Evolutionary conservation across 2,113 vertebrate genomes (phyloP).

Genomic region (Glaucidium brasilianum): DNA sequence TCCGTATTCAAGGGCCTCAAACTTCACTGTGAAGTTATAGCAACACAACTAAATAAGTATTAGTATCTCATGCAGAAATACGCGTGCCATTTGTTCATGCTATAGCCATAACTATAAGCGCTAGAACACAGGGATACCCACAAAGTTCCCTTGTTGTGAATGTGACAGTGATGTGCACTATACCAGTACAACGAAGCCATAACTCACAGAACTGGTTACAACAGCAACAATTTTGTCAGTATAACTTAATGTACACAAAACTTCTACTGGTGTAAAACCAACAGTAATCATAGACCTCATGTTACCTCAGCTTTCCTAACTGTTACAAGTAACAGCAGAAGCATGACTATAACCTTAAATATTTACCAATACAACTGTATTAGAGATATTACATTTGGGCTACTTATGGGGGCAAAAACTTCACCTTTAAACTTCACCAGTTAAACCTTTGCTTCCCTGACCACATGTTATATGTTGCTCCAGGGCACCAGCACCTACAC

Average conservation of each 20-base stretch:
- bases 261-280: not conserved
- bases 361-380: not conserved
- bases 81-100: not conserved
- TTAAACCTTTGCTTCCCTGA: not conserved
- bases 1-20: not conserved
- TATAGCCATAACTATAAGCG: not conserved
- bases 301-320: not conserved
- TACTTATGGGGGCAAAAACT: not conserved
- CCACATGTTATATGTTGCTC: fast-evolving
- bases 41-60: not conserved
- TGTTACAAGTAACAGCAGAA: not conserved
- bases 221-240: not conserved
- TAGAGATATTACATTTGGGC: not conserved
- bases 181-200: not conserved
- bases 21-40: not conserved
- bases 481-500: not conserved
- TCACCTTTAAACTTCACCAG: too few species aligned
- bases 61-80: not conserved
- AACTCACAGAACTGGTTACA: not conserved
- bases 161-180: not conserved
- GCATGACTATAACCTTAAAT: not conserved
- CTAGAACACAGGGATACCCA: not conserved
- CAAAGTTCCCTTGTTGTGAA: not conserved
- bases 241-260: not conserved
- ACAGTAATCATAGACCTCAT: not conserved